A percentile compares a stretch with the other conserved stretches of the same genome.
Conservation (phyloP, 2,888 invertebrate genomes). For the Boloria selene region DNA sequence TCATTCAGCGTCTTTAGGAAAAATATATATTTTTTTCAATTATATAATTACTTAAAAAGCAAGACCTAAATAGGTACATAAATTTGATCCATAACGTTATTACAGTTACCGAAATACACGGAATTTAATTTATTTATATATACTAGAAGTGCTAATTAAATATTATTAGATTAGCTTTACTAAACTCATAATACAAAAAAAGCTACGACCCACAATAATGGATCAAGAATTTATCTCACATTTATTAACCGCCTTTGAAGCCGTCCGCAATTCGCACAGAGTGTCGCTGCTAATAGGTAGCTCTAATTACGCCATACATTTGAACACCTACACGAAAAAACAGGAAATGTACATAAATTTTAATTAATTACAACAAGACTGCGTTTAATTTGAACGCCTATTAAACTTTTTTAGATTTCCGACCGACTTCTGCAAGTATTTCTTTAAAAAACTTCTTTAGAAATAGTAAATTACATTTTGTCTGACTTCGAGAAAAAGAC, state of each 20-base stretch:
- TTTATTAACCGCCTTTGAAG: slow-evolving; percentile 16
- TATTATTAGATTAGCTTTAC: too few relatives aligned
- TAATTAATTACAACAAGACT: slow-evolving; percentile 34
- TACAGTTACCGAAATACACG: too few relatives aligned
- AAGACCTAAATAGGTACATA: too few relatives aligned
- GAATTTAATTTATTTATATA: too few relatives aligned
- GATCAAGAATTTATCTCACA: neutral
- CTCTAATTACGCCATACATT: slow-evolving; percentile 31
- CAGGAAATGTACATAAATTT: slow-evolving; percentile 39
- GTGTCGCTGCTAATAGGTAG: slow-evolving; percentile 22
- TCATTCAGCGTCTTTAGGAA: too few relatives aligned
- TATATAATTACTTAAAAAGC: too few relatives aligned
- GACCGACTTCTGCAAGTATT: slow-evolving; percentile 5
- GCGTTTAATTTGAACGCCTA: slow-evolving; percentile 18
- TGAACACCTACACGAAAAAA: slow-evolving; percentile 37
- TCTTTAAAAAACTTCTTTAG: neutral
- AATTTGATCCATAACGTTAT: too few relatives aligned
- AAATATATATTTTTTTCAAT: too few relatives aligned
- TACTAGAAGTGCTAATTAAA: too few relatives aligned
- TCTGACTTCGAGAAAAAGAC: too few relatives aligned
- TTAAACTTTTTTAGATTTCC: slow-evolving; percentile 12
- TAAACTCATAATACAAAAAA: neutral
- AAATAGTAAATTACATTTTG: neutral
- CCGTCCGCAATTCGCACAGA: slow-evolving; percentile 7
- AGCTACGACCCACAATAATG: neutral